These are phyloP conservation scores for Papilio protenor DNA, from an alignment of 2,888 invertebrate species.

Conservation along the genomic window DNA sequence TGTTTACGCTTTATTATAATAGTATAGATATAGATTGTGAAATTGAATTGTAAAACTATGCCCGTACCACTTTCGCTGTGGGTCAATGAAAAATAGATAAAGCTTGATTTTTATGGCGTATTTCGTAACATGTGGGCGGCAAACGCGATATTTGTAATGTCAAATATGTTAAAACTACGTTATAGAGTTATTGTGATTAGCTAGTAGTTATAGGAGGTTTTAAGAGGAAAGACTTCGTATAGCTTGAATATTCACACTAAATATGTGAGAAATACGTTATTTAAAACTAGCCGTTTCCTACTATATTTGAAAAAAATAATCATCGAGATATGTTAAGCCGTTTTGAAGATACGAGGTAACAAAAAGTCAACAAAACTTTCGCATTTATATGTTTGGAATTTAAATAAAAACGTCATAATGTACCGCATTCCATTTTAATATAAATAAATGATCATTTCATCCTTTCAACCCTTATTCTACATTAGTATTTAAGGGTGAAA, in stretches of 20 bases:
- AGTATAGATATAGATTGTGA: too few relatives aligned
- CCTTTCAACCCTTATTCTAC: constrained; percentile 24
- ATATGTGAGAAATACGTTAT: too few relatives aligned
- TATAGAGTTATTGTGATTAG: background rate
- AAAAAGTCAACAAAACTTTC: too few relatives aligned
- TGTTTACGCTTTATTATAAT: too few relatives aligned
- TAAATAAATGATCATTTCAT: constrained; percentile 29
- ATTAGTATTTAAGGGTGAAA: constrained; percentile 18
- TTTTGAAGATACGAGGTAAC: too few relatives aligned
- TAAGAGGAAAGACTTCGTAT: background rate
- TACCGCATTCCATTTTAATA: constrained; percentile 19
- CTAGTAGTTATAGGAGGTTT: background rate
- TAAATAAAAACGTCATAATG: background rate
- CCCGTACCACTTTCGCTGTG: constrained; percentile 38
- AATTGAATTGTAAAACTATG: constrained; percentile 28
- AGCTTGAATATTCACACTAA: too few relatives aligned
- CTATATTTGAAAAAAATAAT: too few relatives aligned
- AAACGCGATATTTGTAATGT: constrained; percentile 3
- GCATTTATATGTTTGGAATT: too few relatives aligned
- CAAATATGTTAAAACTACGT: background rate
- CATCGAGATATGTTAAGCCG: too few relatives aligned
- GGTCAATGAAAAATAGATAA: constrained; percentile 68
- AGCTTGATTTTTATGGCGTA: constrained; percentile 48
- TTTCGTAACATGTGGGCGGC: constrained; percentile 34
- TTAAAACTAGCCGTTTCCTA: too few relatives aligned